Conservation (phyloP, 2,113 vertebrate species). For the Trochalopteron elliotii region DNA sequence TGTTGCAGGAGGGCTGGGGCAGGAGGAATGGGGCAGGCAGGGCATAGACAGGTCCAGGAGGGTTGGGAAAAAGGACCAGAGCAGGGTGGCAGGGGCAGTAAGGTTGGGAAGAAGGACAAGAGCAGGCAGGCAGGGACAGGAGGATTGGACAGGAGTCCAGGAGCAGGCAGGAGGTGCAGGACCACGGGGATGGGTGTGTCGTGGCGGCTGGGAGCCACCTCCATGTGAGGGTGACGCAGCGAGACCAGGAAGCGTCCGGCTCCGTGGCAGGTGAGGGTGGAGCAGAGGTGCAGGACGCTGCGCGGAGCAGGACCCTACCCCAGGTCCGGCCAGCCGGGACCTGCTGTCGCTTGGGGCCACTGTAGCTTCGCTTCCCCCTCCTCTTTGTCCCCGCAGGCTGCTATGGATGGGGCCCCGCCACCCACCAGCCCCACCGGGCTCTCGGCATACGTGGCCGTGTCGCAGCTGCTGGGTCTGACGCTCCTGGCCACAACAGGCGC, state of each 20-base stretch:
- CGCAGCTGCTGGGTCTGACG: slow-evolving; percentile 86
- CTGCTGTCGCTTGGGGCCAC: not conserved
- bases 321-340: not conserved
- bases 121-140: not conserved
- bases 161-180: not conserved
- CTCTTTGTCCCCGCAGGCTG: not conserved
- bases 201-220: not conserved
- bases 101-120: not conserved
- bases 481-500: slow-evolving; percentile 81
- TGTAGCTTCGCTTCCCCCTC: not conserved
- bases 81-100: not conserved
- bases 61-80: not conserved
- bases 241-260: not conserved
- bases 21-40: not conserved
- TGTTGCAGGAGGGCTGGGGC: not conserved
- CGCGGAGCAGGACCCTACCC: not conserved
- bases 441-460: slow-evolving; percentile 77
- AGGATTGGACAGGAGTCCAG: not conserved
- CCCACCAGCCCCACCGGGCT: slow-evolving; percentile 42
- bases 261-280: not conserved
- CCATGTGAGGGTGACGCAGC: not conserved
- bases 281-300: not conserved
- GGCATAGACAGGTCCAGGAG: not conserved
- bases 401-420: slow-evolving; percentile 72
- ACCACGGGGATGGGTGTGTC: not conserved